Percentiles rank a stretch among this genome's conserved stretches.
Conservation (phyloP, 1,140 invertebrate genomes). For the Sycophila sp. region DNA sequence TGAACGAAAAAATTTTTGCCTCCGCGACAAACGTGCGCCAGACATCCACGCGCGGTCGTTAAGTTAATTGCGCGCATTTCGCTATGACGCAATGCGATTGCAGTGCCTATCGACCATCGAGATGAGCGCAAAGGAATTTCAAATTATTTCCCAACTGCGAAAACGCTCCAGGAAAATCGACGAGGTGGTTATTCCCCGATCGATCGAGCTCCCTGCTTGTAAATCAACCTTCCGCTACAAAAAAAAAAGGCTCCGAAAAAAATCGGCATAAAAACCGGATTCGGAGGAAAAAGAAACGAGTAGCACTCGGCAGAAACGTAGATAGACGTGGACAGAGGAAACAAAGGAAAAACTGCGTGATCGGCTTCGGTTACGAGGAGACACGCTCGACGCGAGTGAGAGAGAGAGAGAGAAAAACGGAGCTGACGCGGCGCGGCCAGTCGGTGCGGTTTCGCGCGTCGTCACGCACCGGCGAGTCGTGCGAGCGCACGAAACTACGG, state of each 20-base stretch:
- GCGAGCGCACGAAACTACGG: constrained; percentile 51
- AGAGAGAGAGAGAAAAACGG: not conserved
- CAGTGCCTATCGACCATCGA: too few relatives aligned
- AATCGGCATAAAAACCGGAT: constrained; percentile 17
- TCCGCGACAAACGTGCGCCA: too few relatives aligned
- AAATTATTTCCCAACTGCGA: too few relatives aligned
- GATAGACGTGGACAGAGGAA: not conserved
- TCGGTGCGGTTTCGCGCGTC: constrained; percentile 43
- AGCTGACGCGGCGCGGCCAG: constrained; percentile 35
- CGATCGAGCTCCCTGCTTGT: too few relatives aligned
- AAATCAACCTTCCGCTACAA: constrained; percentile 26
- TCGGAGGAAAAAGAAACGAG: constrained; percentile 27
- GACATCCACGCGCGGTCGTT: too few relatives aligned
- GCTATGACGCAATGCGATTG: too few relatives aligned
- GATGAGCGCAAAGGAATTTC: too few relatives aligned
- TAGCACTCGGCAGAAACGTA: constrained; percentile 15
- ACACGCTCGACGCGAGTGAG: constrained; percentile 27
- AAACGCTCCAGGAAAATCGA: too few relatives aligned
- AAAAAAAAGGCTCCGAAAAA: constrained; percentile 13
- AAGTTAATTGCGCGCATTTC: too few relatives aligned
- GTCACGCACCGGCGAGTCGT: constrained; percentile 53
- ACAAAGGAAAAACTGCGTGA: constrained; percentile 33
- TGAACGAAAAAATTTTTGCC: not conserved
- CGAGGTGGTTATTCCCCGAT: too few relatives aligned
- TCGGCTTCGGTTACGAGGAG: constrained; percentile 38